Evolutionary conservation across 2,888 invertebrate species (phyloP).

Genomic region (Hydropsyche betteni): DNA sequence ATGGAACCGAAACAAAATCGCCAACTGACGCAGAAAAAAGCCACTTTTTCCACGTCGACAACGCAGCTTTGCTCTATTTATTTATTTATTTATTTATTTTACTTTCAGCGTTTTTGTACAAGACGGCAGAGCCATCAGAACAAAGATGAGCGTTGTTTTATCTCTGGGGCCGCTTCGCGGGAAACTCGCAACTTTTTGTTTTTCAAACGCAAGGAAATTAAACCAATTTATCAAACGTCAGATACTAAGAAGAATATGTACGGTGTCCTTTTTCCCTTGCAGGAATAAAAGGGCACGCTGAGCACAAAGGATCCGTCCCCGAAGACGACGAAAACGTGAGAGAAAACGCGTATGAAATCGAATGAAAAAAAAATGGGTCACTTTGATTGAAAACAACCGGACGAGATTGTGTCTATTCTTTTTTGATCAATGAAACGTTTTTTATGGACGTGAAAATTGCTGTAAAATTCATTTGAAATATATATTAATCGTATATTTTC

Average conservation of each 20-base stretch:
- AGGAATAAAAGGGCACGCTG: not conserved
- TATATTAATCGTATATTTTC: no score
- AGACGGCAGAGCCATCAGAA: not conserved
- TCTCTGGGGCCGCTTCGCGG: constrained; percentile 1
- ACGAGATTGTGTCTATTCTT: no score
- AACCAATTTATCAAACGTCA: constrained; percentile 32
- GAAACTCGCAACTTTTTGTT: constrained; percentile 17
- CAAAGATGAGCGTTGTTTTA: constrained; percentile 13
- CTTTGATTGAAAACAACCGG: no score
- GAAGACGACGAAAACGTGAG: not conserved
- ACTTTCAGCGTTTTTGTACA: not conserved
- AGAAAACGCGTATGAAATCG: no score
- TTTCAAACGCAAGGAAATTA: constrained; percentile 14
- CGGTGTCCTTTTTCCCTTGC: not conserved
- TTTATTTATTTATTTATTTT: not conserved
- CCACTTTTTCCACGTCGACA: no score
- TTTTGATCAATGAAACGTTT: no score
- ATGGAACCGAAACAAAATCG: no score
- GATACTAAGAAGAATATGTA: constrained; percentile 9
- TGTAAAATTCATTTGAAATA: no score
- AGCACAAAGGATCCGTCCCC: not conserved
- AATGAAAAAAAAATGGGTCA: no score
- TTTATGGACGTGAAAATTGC: no score
- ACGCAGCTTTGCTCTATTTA: not conserved
- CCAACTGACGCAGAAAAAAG: no score